phyloP scores from a whole-genome alignment of 2,113 vertebrate species.

The Rhodinocichla rosea region DNA sequence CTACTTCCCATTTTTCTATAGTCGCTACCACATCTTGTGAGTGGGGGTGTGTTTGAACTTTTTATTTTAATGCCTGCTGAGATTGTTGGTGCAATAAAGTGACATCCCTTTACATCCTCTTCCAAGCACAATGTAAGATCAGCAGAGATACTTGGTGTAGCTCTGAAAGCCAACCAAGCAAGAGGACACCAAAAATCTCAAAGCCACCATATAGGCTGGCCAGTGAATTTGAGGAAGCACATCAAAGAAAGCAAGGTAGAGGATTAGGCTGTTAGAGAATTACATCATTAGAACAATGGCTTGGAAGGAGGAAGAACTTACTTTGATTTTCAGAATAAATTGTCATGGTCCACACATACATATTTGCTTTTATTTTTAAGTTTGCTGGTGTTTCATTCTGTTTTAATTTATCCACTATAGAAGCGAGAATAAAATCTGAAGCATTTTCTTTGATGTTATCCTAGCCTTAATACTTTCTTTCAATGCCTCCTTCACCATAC shows the following conservation, averaged over 20 bases:
- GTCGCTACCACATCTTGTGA: slow-evolving; percentile 5
- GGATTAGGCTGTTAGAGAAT: background rate
- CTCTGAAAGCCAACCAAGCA: slow-evolving; percentile 26
- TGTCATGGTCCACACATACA: background rate
- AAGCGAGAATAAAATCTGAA: background rate
- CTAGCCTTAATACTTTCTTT: slow-evolving; percentile 10
- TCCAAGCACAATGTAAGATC: slow-evolving; percentile 36
- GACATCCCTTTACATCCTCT: slow-evolving; percentile 15
- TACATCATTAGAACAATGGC: background rate
- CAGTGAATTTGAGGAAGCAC: background rate
- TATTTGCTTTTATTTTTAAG: slow-evolving; percentile 31
- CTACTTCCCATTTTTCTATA: slow-evolving; percentile 56
- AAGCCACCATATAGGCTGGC: background rate
- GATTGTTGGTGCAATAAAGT: slow-evolving; percentile 38
- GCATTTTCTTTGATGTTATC: slow-evolving; percentile 18
- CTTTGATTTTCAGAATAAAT: background rate
- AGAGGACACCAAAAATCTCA: slow-evolving; percentile 24
- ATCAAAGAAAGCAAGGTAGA: slow-evolving; percentile 35
- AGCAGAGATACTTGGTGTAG: slow-evolving; percentile 46
- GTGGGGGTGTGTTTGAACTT: slow-evolving; percentile 46
- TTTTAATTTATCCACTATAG: slow-evolving; percentile 13
- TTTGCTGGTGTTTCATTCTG: background rate
- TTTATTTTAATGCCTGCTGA: slow-evolving; percentile 60
- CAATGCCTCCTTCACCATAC: background rate
- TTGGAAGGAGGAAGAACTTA: background rate